Evolutionary conservation across 64 coral and sea anemone genomes (phyloP), one percentile per base, ranked within the genome.

Genomic region (Porites australiensis): DNA sequence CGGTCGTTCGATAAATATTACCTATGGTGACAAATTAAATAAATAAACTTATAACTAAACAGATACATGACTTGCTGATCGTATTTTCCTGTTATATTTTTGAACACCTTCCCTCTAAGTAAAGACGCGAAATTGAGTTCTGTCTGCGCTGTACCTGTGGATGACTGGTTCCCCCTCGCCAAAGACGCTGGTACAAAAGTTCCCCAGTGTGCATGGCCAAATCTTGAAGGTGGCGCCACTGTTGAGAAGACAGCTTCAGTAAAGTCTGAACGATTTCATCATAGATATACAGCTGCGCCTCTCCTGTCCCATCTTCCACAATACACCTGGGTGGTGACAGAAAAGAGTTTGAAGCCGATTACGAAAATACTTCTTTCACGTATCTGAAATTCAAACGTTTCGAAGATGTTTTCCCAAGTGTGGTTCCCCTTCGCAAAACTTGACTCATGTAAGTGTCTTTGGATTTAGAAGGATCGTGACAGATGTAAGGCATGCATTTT

Each of bases 291-390:
- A 97, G 27, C 4, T 90, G 88, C 19, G 92, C 95, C 60, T 97
- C 95, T 18, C 82, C 81, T 7, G 95, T 91, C 0, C 95, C 95
- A 13, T 97, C 95, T 60, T 97, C 95, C 14, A 97, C 74, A 13
- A 97, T 68, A 75, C 95, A 97, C 11, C 95, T 97, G 48, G 13
- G 5, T 45, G 59, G n/a, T 4, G n/a, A 51, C 16, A 50, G 48
- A 76, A 50, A 8, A 76, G 5, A 13, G 44, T 14, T 14, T 48
- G 10, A 37, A 37, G 27, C 27, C 27, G 27, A 37, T 37, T 37
- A 37, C 27, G 27, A 37, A 37, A 37, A 37, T 37, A 37, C 27
- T 37, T 37, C 27, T 37, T 37, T 37, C 27, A 37, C 27, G 27
- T 37, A 79, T 8, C 76, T 21, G 76, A 8, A 57, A 79, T 37